Evolutionary conservation across 2,888 invertebrate species (phyloP), one percentile per base, ranked within the genome.

Genomic region (Sthenelais limicola): DNA sequence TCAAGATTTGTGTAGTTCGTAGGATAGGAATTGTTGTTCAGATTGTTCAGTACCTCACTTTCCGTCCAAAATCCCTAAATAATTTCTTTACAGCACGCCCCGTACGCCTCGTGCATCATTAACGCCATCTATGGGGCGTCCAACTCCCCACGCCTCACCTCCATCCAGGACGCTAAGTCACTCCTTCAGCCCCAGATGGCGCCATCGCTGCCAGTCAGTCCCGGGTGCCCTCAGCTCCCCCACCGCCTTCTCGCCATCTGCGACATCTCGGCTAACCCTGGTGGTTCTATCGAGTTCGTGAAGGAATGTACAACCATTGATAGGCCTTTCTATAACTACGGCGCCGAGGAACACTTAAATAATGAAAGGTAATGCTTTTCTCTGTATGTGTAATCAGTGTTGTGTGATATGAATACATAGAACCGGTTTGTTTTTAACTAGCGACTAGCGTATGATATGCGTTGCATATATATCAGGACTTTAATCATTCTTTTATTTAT

Each of bases 71-170:
- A n/a, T n/a, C n/a, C n/a, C n/a, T n/a, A n/a, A n/a, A n/a, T n/a
- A n/a, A n/a, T n/a, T n/a, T 4, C 30, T 7, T 51, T 51, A 18
- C 87, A 94, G 91, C 96, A 99, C 79, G 99, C 98, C 0, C 98
- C 99, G 0, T 98, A 97, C 87, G 97, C 98, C 0, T 97, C 97
- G 0, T 96, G 97, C 0, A 93, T 99, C 74, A 91, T 99, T 54
- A 99, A 99, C 86, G 96, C 99, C 33, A 99, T 99, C 82, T 99
- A 98, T 89, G 99, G 98, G 97, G 98, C 97, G 0, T 95, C 97
- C 0, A 95, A 95, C 82, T 95, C 97, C 78, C 99, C 99, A 0
- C 96, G 98, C 85, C 88, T 99, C 35, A 90, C 99, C 69, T 97
- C 98, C 1, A 96, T 99, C 79, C 98, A 99, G 0, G 99, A 99